Percentiles rank a stretch among this genome's conserved stretches.
Conservation (phyloP, 2,797 vertebrate species). For the Enteromius viviparus region DNA sequence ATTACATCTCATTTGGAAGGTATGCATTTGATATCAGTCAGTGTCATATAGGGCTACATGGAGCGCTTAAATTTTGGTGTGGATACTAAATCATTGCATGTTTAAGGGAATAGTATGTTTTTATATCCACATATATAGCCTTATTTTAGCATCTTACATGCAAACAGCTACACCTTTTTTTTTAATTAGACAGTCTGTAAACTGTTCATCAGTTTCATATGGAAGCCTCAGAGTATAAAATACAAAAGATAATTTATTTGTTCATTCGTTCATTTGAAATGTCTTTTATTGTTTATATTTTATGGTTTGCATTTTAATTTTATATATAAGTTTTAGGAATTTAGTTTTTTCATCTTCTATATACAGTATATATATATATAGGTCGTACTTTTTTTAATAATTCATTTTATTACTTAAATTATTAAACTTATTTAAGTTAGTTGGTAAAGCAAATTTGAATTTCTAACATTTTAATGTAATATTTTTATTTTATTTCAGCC, state of each 20-base stretch:
- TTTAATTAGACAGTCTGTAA: not conserved
- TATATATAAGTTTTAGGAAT: not conserved
- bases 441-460: not conserved
- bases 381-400: too few relatives aligned
- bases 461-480: not conserved
- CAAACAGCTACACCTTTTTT: not conserved
- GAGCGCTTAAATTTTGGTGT: not conserved
- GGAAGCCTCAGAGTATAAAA: not conserved
- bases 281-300: not conserved
- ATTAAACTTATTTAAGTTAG: not conserved
- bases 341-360: too few relatives aligned
- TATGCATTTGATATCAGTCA: conserved; percentile 35
- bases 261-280: not conserved
- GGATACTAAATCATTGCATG: not conserved
- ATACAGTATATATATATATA: not conserved
- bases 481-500: not conserved
- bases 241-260: not conserved
- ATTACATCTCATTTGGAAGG: conserved; percentile 43
- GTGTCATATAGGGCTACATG: conserved; percentile 2
- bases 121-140: not conserved
- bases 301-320: not conserved
- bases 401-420: too few relatives aligned
- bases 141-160: not conserved
- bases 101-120: not conserved
- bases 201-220: not conserved